Evolutionary conservation across 2,797 vertebrate species (phyloP), one percentile per base, ranked within the genome.

Genomic region (Sebastes variabilis): DNA sequence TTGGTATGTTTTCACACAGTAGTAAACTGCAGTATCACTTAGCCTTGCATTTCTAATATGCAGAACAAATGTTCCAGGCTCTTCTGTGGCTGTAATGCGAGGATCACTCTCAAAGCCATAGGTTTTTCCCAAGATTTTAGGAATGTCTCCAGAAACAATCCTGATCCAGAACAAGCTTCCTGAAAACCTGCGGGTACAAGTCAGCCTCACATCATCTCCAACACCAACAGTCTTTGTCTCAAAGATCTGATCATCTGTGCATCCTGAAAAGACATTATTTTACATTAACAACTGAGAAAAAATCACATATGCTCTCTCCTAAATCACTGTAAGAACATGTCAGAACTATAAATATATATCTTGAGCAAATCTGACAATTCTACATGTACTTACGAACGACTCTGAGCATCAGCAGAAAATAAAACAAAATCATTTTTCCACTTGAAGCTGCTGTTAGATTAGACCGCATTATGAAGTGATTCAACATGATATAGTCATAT

Each of bases 1-100:
- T 4, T 29, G 2, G 6, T 2, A 0, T 2, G 0, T 29, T 75
- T 52, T 72, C 1, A 82, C 0, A 67, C 91, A 93, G 20, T 46
- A 70, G 56, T 92, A 91, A 83, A 90, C 1, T 42, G 59, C 86
- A 62, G 69, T 11, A 76, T 92, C 88, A 4, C 1, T 76, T 2
- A 6, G 9, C 2, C 22, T 3, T 32, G 9, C 18, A 0, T 58
- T 24, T n/a, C 0, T 1, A 27, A 93, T 79, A 20, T 2, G 1
- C 55, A 93, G 73, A 22, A 25, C 6, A 70, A 83, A 88, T 22
- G 0, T 4, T 68, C 22, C 56, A 1, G 0, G 0, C 2, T 65
- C 3, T n/a, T 1, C 0, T 6, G 0, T 16, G 67, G 36, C 1
- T 60, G 20, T 66, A 49, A 88, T 67, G 2, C 0, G 70, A 59